Base-by-base conservation (phyloP, 2,797 vertebrate species). In the Xiphorhynchus erythropygius region DNA sequence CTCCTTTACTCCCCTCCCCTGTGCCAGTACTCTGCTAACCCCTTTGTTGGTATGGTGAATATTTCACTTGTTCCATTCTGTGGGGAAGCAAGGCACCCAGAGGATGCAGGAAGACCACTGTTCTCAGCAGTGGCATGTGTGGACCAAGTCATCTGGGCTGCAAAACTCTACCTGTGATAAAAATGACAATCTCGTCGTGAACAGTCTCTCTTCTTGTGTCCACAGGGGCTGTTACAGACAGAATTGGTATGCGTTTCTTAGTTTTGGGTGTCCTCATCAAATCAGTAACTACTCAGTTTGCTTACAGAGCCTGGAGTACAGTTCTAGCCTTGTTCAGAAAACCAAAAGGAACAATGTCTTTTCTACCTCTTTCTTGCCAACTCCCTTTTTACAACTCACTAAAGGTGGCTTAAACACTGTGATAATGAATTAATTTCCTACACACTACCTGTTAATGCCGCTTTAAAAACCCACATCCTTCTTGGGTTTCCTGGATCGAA, bases 381-480 rank as follows among this genome's bases (percentile, higher is more conserved):
- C 32, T 69, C 25, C 25, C 14, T 94, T 90, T 84, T 53, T 49
- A 30, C 37, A 87, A 46, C 17, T 59, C 70, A 65, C 25, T 73
- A 84, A 62, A 65, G 0, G 3, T 69, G 33, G 41, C 33, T 84
- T 75, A 52, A 91, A 56, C 30, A 32, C 32, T 47, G 47, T 46
- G 77, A 62, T 49, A 91, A 84, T 35, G 21, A 59, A 73, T 91
- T 76, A 76, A 76, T 64, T 91, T 52, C 30, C 28, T 56, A 39
- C 52, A 88, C 21, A 28, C 28, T 84, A 65, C 35, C 32, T 63
- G 32, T n/a, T 79, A 80, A 39, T 9, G 6, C 9, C 32, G 22
- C 33, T 64, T 91, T 25, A 27, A 42, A 91, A 79, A 81, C 23
- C 3, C 53, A 86, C 24, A 84, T 57, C n/a, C 18, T 84, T 90